Evolutionary conservation across 2,888 invertebrate genomes (phyloP).

Genomic region (Drymonia ruficornis): DNA sequence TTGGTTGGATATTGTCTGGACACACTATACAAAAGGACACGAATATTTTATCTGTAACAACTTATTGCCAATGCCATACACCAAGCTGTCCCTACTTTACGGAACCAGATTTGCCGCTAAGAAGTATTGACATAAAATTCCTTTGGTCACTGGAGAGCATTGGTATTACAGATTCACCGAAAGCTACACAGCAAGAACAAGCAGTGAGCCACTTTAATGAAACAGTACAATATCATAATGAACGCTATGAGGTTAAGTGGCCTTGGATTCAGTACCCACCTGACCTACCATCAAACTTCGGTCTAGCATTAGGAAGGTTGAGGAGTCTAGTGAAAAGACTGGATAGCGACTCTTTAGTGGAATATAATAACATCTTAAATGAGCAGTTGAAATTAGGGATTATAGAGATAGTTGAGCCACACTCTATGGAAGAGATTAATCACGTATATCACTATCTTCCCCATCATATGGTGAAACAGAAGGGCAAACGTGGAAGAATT

Average conservation of each 20-base stretch:
- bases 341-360: neutral
- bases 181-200: neutral
- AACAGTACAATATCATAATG: neutral
- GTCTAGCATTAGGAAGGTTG: conserved; percentile 6
- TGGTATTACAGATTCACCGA: neutral
- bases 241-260: conserved; percentile 7
- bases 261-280: conserved; percentile 11
- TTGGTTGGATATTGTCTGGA: neutral
- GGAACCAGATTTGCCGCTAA: neutral
- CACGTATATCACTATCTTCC: neutral
- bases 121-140: neutral
- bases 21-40: neutral
- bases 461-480: neutral
- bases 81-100: neutral
- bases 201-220: conserved; percentile 9
- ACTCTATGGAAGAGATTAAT: too few relatives aligned
- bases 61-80: neutral
- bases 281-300: conserved; percentile 1
- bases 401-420: neutral
- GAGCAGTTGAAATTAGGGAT: neutral
- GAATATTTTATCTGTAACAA: neutral
- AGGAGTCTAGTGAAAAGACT: neutral
- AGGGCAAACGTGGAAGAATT: neutral
- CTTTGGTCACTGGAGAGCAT: neutral
- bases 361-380: neutral